phyloP scores from a whole-genome alignment of 2,888 invertebrate genomes.

The Cephus pygmeus region DNA sequence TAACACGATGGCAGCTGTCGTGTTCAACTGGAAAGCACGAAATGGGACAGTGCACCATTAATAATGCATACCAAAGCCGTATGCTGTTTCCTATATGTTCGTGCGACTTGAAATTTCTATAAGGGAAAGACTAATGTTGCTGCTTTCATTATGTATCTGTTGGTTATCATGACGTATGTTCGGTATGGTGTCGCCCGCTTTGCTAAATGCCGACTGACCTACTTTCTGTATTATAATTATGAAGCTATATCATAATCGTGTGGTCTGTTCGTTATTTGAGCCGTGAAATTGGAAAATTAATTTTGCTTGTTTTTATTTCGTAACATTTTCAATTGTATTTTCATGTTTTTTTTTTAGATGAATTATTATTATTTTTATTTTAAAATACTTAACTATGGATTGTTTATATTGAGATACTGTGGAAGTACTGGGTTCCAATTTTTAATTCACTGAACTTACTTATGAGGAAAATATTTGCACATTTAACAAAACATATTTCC shows the following conservation, averaged over 20 bases:
- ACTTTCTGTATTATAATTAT: neutral
- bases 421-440: neutral
- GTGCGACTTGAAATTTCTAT: neutral
- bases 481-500: too few species aligned
- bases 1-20: neutral
- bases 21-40: slow-evolving; percentile 5
- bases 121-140: neutral
- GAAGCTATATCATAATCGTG: neutral
- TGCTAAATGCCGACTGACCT: neutral
- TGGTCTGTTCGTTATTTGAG: neutral
- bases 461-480: too few species aligned
- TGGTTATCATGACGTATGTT: neutral
- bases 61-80: slow-evolving; percentile 18
- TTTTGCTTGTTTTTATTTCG: neutral
- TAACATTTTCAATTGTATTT: neutral
- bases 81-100: neutral
- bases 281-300: neutral
- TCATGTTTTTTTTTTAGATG: too few species aligned
- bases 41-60: slow-evolving; percentile 17
- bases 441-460: neutral
- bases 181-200: neutral
- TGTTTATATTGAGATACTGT: too few species aligned
- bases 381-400: too few species aligned
- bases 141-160: neutral
- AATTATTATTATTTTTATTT: too few species aligned